Conservation (phyloP, 2,113 vertebrate species). For the Gulo gulo region DNA sequence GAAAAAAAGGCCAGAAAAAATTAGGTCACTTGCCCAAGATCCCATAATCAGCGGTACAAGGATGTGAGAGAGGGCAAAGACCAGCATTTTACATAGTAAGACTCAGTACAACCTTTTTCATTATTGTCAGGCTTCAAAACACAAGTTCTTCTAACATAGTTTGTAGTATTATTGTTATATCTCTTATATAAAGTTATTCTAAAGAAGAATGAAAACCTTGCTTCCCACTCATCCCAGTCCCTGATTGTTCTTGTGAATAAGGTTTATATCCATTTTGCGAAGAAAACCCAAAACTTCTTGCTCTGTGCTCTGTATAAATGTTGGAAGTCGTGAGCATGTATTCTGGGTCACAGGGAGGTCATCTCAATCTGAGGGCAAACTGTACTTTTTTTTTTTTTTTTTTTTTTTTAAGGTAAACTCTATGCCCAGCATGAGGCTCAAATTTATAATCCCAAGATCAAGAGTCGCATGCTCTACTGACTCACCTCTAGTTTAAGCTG, state of each 20-base stretch:
- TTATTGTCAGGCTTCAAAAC: background rate
- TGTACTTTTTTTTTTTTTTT: background rate
- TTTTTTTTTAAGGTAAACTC: background rate
- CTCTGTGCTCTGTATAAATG: background rate
- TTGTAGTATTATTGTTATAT: background rate
- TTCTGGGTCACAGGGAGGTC: background rate
- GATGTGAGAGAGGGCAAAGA: background rate
- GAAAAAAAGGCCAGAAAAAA: background rate
- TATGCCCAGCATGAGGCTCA: background rate
- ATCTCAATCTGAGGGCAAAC: background rate
- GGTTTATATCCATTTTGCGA: background rate
- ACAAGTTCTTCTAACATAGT: background rate
- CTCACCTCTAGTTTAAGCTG: background rate
- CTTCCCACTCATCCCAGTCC: background rate
- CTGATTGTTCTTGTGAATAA: background rate
- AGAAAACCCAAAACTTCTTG: background rate
- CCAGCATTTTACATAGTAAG: background rate
- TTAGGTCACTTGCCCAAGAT: background rate
- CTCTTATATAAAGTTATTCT: background rate
- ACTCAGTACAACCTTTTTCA: background rate
- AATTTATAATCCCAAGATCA: background rate
- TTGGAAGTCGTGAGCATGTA: background rate
- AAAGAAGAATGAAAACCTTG: background rate
- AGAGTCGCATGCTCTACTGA: background rate
- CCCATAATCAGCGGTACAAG: background rate